Percentiles rank a stretch among this genome's conserved stretches.
These are phyloP conservation scores for Antheraea yamamai DNA, from an alignment of 2,888 invertebrate species.

Conservation along the genomic window DNA sequence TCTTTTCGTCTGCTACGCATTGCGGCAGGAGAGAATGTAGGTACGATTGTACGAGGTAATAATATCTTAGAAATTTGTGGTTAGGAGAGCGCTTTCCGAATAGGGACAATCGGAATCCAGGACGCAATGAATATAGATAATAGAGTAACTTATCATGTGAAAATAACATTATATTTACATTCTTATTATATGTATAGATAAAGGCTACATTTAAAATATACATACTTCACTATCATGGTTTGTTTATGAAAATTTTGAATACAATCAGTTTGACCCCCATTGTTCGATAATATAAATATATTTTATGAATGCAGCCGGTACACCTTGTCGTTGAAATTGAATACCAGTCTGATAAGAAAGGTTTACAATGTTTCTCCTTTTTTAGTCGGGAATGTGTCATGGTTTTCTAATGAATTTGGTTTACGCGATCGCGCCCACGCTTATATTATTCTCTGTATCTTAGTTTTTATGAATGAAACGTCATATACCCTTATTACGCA, in stretches of 20 bases:
- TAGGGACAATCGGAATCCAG: not conserved
- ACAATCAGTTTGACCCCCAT: not conserved
- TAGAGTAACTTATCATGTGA: not conserved
- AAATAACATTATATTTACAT: too few relatives aligned
- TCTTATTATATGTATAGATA: too few relatives aligned
- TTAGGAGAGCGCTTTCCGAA: not conserved
- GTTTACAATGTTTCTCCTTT: not conserved
- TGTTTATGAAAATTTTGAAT: not conserved
- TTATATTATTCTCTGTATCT: not conserved
- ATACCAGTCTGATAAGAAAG: not conserved
- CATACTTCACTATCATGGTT: not conserved
- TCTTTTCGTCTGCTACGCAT: not conserved
- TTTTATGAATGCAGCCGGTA: not conserved
- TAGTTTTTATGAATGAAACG: not conserved
- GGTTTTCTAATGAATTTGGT: not conserved
- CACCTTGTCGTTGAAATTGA: not conserved
- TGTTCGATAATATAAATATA: not conserved
- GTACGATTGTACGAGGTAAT: not conserved
- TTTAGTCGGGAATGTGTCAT: slow-evolving; percentile 12
- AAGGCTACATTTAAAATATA: not conserved
- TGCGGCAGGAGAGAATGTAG: not conserved
- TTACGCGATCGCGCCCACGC: slow-evolving; percentile 15
- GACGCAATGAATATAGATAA: not conserved
- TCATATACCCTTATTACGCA: not conserved
- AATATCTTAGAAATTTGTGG: not conserved